A percentile compares a stretch with the other conserved stretches of the same genome.
Conservation (phyloP, 2,797 vertebrate species). For the Sarcophilus harrisii region DNA sequence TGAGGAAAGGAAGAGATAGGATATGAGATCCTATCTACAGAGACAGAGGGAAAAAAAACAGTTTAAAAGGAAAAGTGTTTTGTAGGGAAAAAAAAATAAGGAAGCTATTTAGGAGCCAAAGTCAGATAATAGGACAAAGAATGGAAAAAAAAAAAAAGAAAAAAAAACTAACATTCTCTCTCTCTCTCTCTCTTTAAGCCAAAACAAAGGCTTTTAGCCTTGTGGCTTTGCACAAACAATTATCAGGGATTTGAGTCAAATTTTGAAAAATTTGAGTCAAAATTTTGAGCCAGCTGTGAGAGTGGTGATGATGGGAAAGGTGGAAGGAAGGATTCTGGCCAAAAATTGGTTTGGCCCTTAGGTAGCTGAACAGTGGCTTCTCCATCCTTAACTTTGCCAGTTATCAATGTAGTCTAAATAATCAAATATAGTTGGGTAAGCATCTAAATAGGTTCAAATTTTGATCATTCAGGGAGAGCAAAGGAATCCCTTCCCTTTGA, state of each 20-base stretch:
- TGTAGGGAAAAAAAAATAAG: constrained; percentile 63
- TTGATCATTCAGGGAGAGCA: not conserved
- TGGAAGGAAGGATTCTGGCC: not conserved
- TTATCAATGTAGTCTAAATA: not conserved
- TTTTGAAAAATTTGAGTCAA: no score
- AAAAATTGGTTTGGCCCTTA: not conserved
- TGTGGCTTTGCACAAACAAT: not conserved
- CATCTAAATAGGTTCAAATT: constrained; percentile 7
- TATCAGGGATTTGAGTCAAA: not conserved
- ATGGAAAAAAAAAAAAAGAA: constrained; percentile 58
- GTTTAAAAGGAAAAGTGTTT: constrained; percentile 46
- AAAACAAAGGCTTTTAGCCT: not conserved
- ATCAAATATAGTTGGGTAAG: not conserved
- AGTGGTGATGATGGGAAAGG: not conserved
- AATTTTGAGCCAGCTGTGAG: not conserved
- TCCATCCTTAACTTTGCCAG: not conserved
- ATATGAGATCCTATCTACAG: constrained; percentile 24
- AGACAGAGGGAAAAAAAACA: constrained; percentile 43
- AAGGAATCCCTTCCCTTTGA: not conserved
- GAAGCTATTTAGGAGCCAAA: constrained; percentile 72
- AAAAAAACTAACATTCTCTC: constrained; percentile 66
- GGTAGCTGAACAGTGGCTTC: constrained; percentile 18
- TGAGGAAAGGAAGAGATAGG: not conserved
- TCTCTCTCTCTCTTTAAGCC: constrained; percentile 11
- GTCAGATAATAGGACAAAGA: constrained; percentile 38